Evolutionary conservation across 2,888 invertebrate genomes (phyloP), one percentile per base, ranked within the genome.

Genomic region (Lumbricus terrestris): DNA sequence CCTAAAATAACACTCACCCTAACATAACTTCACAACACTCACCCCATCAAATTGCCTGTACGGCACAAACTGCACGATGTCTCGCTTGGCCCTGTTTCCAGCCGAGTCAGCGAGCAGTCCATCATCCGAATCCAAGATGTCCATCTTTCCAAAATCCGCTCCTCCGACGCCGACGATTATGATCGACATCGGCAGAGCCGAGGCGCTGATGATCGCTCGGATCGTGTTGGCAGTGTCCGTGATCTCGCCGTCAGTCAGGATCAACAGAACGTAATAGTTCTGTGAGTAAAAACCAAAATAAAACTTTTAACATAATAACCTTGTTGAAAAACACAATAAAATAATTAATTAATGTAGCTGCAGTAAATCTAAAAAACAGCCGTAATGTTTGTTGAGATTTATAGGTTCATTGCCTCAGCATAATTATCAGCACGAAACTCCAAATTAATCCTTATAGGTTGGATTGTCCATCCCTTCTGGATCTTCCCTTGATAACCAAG

Each of bases 11-110:
- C n/a, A n/a, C n/a, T n/a, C n/a, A n/a, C n/a, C n/a, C n/a, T n/a
- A n/a, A n/a, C n/a, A n/a, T n/a, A n/a, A n/a, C n/a, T n/a, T n/a
- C n/a, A n/a, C n/a, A n/a, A n/a, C n/a, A n/a, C n/a, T 88, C 88
- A 42, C 40, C 33, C 40, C 33, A 34, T 40, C 92, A 91, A 94
- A 94, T 35, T 94, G 93, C 88, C 94, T 92, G 91, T 94, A 94
- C 0, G 95, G 94, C 69, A 95, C 94, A 93, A 95, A 95, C 92
- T 95, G 95, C 5, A 95, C 95, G 91, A 95, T 94, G 92, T 95
- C 95, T 34, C 95, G 91, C 20, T 92, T 91, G 5, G 93, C 94
- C 20, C 92, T 92, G 69, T 93, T 92, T 18, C 94, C 94, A 90
- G 91, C 92, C 0, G 93, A 93, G 29, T 94, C 93, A 82, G 93